Percentiles rank a stretch among this genome's conserved stretches.
phyloP scores from a whole-genome alignment of 1,140 invertebrate genomes.

The Meloidogyne chitwoodi region DNA sequence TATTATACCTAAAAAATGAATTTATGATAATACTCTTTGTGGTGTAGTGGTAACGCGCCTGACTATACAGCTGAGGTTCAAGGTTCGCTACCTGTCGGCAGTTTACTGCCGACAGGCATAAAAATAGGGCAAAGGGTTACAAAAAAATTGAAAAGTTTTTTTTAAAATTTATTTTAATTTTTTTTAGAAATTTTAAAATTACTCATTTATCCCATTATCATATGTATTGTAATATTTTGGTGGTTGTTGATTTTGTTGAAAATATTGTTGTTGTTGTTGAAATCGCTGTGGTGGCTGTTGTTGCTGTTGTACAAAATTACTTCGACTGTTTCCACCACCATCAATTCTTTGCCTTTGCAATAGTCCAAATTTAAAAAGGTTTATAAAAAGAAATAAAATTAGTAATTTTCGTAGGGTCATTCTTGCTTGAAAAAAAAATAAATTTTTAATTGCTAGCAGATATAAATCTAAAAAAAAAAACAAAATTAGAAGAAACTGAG shows the following conservation, averaged over 20 bases:
- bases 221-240: neutral
- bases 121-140: too few relatives aligned
- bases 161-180: too few relatives aligned
- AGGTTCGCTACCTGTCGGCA: too few relatives aligned
- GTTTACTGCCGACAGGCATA: too few relatives aligned
- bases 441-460: neutral
- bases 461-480: neutral
- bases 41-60: too few relatives aligned
- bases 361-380: neutral
- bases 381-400: neutral
- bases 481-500: too few relatives aligned
- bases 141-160: too few relatives aligned
- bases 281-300: neutral
- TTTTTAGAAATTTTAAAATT: too few relatives aligned
- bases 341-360: slow-evolving; percentile 9
- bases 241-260: neutral
- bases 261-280: neutral
- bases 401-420: neutral
- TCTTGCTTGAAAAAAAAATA: neutral
- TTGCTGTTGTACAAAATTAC: slow-evolving; percentile 4
- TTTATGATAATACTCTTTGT: neutral
- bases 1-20: neutral
- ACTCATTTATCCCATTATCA: neutral
- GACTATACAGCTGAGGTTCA: too few relatives aligned
- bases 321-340: slow-evolving; percentile 10